Conservation (phyloP, 2,888 invertebrate species). For the Diabrotica balteata region DNA sequence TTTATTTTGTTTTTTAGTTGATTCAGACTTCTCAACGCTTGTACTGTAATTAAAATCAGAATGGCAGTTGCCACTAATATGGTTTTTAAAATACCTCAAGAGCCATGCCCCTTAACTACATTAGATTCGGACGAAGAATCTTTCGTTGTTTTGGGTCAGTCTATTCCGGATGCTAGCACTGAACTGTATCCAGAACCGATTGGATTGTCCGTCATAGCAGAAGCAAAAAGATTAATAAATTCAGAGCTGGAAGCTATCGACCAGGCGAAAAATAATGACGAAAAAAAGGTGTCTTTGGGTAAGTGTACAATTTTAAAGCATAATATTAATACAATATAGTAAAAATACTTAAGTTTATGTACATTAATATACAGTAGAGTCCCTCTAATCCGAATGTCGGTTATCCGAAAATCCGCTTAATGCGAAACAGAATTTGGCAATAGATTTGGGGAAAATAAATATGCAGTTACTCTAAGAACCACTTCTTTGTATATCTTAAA, state of each 20-base stretch:
- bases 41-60: not conserved
- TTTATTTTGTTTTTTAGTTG: not conserved
- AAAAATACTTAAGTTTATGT: too few species aligned
- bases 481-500: too few species aligned
- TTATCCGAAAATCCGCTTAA: too few species aligned
- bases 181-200: slow-evolving; percentile 20
- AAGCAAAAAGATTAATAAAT: slow-evolving; percentile 41
- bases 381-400: too few species aligned
- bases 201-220: slow-evolving; percentile 35
- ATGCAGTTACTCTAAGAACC: too few species aligned
- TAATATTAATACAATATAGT: too few species aligned
- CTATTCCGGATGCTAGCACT: slow-evolving; percentile 30
- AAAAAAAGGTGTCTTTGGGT: not conserved
- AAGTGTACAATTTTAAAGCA: too few species aligned
- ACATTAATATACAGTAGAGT: too few species aligned
- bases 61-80: slow-evolving; percentile 1
- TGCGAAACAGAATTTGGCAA: too few species aligned
- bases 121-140: slow-evolving; percentile 42
- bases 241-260: slow-evolving; percentile 29
- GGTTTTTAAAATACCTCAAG: slow-evolving; percentile 35
- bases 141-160: slow-evolving; percentile 45
- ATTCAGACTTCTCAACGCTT: too few species aligned
- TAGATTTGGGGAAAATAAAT: too few species aligned
- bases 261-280: not conserved
- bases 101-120: slow-evolving; percentile 33